Evolutionary conservation across 2,888 invertebrate species (phyloP).

Genomic region (Cataglyphis albicans): DNA sequence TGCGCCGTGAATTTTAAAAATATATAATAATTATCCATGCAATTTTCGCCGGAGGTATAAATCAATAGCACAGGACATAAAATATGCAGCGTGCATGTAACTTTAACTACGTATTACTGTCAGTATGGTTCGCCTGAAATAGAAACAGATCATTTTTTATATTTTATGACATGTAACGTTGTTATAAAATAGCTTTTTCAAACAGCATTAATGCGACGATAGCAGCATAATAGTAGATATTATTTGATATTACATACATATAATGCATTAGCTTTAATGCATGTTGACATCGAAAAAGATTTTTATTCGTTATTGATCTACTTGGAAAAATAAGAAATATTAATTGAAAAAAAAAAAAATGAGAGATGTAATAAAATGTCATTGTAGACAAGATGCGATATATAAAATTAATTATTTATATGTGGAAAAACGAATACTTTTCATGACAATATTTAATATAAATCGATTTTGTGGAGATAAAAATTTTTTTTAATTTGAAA

Average conservation of each 20-base stretch:
- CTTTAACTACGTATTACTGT: neutral
- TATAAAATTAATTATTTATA: neutral
- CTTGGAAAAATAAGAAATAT: neutral
- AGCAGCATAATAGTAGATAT: neutral
- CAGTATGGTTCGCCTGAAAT: neutral
- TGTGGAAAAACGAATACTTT: neutral
- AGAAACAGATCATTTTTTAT: conserved; percentile 13
- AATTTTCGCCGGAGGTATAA: neutral
- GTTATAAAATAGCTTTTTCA: neutral
- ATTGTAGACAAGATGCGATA: neutral
- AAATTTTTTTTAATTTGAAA: conserved; percentile 18
- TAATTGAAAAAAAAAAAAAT: neutral
- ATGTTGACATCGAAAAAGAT: neutral
- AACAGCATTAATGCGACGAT: neutral
- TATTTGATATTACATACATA: neutral
- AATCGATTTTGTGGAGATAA: neutral
- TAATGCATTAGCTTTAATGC: neutral
- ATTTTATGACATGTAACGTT: neutral
- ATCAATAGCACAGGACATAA: neutral
- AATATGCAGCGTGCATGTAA: neutral
- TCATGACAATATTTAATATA: neutral
- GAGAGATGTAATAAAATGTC: neutral
- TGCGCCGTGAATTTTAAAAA: neutral
- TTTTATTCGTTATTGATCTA: neutral
- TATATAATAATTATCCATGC: conserved; percentile 4